phyloP scores from a whole-genome alignment of 2,888 invertebrate genomes.

The Trissolcus brochymenae region DNA sequence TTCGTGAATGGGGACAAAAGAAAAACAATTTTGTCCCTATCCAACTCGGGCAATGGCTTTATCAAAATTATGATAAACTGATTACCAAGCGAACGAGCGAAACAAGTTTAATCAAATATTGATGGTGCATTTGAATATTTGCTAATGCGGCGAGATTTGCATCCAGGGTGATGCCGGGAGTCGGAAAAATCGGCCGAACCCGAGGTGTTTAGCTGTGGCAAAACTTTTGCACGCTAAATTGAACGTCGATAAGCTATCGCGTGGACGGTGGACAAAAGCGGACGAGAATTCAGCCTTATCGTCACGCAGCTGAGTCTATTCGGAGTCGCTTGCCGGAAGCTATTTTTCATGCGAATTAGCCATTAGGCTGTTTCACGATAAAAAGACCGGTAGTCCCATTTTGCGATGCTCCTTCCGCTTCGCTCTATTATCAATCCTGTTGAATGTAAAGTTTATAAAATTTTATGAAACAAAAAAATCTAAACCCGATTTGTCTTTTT shows the following conservation, averaged over 20 bases:
- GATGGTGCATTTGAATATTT: conserved; percentile 33
- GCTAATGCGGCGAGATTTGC: conserved; percentile 21
- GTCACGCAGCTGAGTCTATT: neutral
- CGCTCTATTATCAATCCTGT: conserved; percentile 29
- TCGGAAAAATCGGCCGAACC: conserved; percentile 12
- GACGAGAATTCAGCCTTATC: conserved; percentile 32
- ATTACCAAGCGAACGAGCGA: conserved; percentile 28
- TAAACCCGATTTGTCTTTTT: neutral
- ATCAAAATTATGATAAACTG: conserved; percentile 30
- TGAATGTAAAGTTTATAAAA: neutral
- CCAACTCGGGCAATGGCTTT: conserved; percentile 12
- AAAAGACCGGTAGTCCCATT: conserved; percentile 54
- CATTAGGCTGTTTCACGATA: conserved; percentile 49
- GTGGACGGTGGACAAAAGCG: conserved; percentile 27
- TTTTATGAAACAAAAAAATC: neutral
- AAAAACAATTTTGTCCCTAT: neutral
- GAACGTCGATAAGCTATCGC: conserved; percentile 33
- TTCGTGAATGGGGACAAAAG: neutral
- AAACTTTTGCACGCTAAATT: conserved; percentile 21
- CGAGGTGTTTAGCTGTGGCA: neutral
- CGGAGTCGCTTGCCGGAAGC: conserved; percentile 33
- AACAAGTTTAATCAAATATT: conserved; percentile 37
- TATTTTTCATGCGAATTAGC: conserved; percentile 54
- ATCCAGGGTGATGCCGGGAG: conserved; percentile 4
- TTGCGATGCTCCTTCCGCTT: conserved; percentile 48